phyloP scores from a whole-genome alignment of 2,888 invertebrate genomes.

The Agonum fuliginosum region DNA sequence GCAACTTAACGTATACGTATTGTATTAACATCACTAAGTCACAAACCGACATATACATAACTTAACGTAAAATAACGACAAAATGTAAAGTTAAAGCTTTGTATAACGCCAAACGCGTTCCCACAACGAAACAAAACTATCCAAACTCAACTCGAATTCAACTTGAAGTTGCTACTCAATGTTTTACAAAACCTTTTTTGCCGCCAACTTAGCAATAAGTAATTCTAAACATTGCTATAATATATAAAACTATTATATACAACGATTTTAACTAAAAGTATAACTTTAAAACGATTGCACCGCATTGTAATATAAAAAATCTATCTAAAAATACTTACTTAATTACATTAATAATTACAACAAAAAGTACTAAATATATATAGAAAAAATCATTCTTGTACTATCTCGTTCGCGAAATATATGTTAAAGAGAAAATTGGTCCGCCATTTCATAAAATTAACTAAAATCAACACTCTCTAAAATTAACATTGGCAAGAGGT shows the following conservation, averaged over 20 bases:
- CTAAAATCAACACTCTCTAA: slow-evolving; percentile 47
- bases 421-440: slow-evolving; percentile 56
- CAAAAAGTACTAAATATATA: slow-evolving; percentile 52
- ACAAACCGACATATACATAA: slow-evolving; percentile 57
- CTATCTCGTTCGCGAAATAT: slow-evolving; percentile 47
- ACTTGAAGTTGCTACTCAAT: slow-evolving; percentile 43
- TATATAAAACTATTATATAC: slow-evolving; percentile 56
- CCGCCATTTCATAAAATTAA: slow-evolving; percentile 52
- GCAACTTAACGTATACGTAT: slow-evolving; percentile 53
- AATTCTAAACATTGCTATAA: slow-evolving; percentile 50
- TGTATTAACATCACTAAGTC: slow-evolving; percentile 57
- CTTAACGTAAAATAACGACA: slow-evolving; percentile 57
- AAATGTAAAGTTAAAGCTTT: slow-evolving; percentile 51
- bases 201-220: slow-evolving; percentile 46
- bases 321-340: slow-evolving; percentile 54
- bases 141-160: slow-evolving; percentile 29
- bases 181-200: slow-evolving; percentile 57
- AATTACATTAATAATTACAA: slow-evolving; percentile 46
- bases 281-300: slow-evolving; percentile 58
- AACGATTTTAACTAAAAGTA: slow-evolving; percentile 51
- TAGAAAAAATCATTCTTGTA: slow-evolving; percentile 58
- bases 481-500: slow-evolving; percentile 49
- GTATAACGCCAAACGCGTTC: slow-evolving; percentile 29
- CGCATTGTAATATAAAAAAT: slow-evolving; percentile 53
- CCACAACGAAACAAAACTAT: slow-evolving; percentile 22